Evolutionary conservation across 2,113 vertebrate genomes (phyloP).

Genomic region (Cavia aperea): DNA sequence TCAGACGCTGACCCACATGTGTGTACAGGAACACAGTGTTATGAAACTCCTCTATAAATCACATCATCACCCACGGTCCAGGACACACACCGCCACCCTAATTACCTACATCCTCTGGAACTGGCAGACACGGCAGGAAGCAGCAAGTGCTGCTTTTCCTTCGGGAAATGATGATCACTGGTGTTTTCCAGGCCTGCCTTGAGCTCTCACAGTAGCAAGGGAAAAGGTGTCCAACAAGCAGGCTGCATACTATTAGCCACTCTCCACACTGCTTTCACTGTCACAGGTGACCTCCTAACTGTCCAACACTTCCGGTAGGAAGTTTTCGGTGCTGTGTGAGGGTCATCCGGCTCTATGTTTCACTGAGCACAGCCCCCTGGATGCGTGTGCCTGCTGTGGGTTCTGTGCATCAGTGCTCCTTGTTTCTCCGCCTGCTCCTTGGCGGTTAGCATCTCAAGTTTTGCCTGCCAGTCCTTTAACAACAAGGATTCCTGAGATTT

Average conservation of each 20-base stretch:
- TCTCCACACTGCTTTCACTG: neutral
- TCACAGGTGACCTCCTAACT: neutral
- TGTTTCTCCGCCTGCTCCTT: neutral
- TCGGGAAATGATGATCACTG: conserved; percentile 16
- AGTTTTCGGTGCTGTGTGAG: neutral
- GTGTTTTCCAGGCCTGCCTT: conserved; percentile 16
- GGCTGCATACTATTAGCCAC: neutral
- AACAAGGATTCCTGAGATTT: neutral
- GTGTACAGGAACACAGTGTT: neutral
- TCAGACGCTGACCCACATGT: neutral
- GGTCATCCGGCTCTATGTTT: neutral
- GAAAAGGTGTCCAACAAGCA: neutral
- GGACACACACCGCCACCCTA: neutral
- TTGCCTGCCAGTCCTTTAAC: neutral
- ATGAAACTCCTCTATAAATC: neutral
- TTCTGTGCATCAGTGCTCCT: neutral
- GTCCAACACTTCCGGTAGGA: neutral
- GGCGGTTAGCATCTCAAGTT: neutral
- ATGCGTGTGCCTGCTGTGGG: neutral
- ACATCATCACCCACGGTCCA: neutral
- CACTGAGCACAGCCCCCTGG: neutral
- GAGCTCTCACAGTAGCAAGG: neutral
- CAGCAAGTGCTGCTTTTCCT: conserved; percentile 30
- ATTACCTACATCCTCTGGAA: neutral
- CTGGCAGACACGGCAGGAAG: conserved; percentile 30